These are phyloP conservation scores for Tetramorium bicarinatum DNA, from an alignment of 2,888 invertebrate genomes.

Conservation along the genomic window DNA sequence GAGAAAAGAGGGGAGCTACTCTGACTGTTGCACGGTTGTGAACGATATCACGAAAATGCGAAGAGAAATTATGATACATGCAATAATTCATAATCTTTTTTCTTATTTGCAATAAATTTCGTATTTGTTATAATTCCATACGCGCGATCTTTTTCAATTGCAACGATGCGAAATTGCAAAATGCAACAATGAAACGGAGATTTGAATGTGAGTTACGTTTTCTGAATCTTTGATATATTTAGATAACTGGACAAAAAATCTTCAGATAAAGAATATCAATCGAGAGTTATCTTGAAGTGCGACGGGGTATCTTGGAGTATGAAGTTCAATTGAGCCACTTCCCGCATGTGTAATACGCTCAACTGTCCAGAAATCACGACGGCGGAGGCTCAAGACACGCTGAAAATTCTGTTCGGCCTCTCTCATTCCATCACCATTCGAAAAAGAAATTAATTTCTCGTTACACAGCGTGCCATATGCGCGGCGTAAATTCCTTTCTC, in stretches of 20 bases:
- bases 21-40: not conserved
- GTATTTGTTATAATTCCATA: not conserved
- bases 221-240: not conserved
- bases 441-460: slow-evolving; percentile 21
- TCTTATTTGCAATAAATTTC: not conserved
- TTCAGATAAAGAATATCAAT: not conserved
- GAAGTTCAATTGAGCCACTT: slow-evolving; percentile 21
- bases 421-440: not conserved
- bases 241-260: not conserved
- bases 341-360: not conserved
- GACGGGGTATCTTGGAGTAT: not conserved
- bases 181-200: not conserved
- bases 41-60: not conserved
- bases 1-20: too few relatives aligned
- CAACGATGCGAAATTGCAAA: too few relatives aligned
- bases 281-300: not conserved
- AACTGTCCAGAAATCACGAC: not conserved
- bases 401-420: not conserved
- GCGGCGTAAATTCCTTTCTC: not conserved
- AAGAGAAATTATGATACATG: not conserved
- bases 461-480: not conserved
- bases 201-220: not conserved
- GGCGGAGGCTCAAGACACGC: not conserved
- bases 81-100: not conserved
- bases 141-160: not conserved